A percentile compares a stretch with the other conserved stretches of the same genome.
Conservation (phyloP, 2,888 invertebrate genomes). For the Pandemis heparana region DNA sequence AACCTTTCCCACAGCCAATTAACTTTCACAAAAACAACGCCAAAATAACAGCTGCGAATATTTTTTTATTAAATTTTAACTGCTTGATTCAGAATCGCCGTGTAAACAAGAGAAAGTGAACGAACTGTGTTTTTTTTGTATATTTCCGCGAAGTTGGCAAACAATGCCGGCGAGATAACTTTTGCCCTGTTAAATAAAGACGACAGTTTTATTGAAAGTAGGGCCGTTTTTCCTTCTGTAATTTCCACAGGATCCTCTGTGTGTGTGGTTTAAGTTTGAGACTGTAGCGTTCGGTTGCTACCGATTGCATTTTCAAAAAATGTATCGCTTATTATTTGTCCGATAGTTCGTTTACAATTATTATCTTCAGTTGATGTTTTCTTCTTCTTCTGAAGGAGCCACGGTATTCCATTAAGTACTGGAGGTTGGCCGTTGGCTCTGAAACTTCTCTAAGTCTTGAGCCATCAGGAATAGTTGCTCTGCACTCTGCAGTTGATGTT, state of each 20-base stretch:
- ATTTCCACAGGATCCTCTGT: slow-evolving; percentile 78
- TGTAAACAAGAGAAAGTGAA: slow-evolving; percentile 42
- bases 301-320: too few species aligned
- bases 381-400: too few species aligned
- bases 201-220: slow-evolving; percentile 85
- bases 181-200: slow-evolving; percentile 83
- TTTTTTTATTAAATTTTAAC: slow-evolving; percentile 22
- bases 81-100: slow-evolving; percentile 21
- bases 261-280: slow-evolving; percentile 52
- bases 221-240: slow-evolving; percentile 81
- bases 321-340: too few species aligned
- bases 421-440: too few species aligned
- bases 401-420: too few species aligned
- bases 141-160: slow-evolving; percentile 50
- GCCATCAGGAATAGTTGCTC: too few species aligned
- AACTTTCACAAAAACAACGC: slow-evolving; percentile 31
- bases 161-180: slow-evolving; percentile 72
- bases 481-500: too few species aligned
- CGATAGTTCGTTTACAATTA: too few species aligned
- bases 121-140: slow-evolving; percentile 44
- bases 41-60: slow-evolving; percentile 45
- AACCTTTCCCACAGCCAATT: too few species aligned
- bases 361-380: too few species aligned
- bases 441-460: too few species aligned
- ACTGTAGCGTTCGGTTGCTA: not conserved